Evolutionary conservation across 2,888 invertebrate species (phyloP), one percentile per base, ranked within the genome.

Genomic region (Melieria omissa): DNA sequence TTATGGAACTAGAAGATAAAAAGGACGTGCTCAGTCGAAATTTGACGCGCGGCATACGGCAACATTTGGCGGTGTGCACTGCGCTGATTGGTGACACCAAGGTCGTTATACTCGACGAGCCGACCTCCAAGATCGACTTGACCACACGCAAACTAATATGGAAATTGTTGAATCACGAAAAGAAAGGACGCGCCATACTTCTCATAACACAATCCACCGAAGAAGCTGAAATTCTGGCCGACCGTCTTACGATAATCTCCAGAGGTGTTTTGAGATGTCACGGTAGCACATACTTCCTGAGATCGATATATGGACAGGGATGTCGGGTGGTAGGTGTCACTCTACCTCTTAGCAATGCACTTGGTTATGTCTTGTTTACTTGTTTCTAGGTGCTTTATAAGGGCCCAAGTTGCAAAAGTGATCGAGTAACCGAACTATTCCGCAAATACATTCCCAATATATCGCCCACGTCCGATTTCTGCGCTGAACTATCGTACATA

Each of bases 161-260:
- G 95, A 92, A 93, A 75, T 87, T 96, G 14, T 86, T 96, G 72
- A 91, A 92, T 83, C 88, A 88, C 78, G 91, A 93, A 78, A 92
- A 93, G 80, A 88, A 88, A 78, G 92, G 91, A 57, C 89, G 95
- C 12, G 93, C 95, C 0, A 92, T 96, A 84, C 89, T 96, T 60
- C 86, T 95, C 66, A 93, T 95, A 0, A 93, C 94, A 0, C 93
- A 95, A 85, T 94, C 93, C 82, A 94, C 95, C 92, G 93, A 94
- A 79, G 94, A 95, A 85, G 95, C 95, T 0, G 95, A 95, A 83
- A 88, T 92, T 65, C 88, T 95, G 4, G 95, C 94, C 0, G 95
- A 95, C 85, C 89, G 95, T 49, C 93, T 95, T 72, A 95, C 94
- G 29, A 95, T 96, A 73, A 93, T 96, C 93, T 91, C 94, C 0